A percentile compares a stretch with the other conserved stretches of the same genome.
Evolutionary conservation across 2,888 invertebrate genomes (phyloP).

Genomic region (Pomacea canaliculata): DNA sequence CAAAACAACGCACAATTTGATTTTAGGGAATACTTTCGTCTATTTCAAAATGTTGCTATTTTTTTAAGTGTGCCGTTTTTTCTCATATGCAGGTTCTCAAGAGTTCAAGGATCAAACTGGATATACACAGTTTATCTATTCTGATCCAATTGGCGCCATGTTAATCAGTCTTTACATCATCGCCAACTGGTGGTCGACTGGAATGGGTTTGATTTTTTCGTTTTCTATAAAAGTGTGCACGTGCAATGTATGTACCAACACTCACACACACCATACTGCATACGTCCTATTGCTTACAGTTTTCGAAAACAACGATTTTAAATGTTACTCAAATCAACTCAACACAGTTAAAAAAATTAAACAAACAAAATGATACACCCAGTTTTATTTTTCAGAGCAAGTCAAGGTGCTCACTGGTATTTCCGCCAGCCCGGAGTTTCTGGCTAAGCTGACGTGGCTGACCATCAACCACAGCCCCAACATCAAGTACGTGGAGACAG

Average conservation of each 20-base stretch:
- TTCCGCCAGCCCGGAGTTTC: conserved; percentile 64
- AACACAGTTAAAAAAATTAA: too few species aligned
- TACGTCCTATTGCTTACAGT: too few species aligned
- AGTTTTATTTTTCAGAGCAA: conserved; percentile 53
- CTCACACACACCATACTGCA: too few species aligned
- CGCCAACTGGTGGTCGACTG: conserved; percentile 70
- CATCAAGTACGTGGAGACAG: conserved; percentile 69
- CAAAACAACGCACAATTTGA: too few species aligned
- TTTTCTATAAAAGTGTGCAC: too few species aligned
- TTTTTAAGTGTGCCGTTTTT: background rate
- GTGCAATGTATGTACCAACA: too few species aligned
- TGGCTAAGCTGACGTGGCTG: conserved; percentile 67
- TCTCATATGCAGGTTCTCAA: conserved; percentile 39
- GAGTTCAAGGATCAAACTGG: conserved; percentile 32
- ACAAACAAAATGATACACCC: too few species aligned
- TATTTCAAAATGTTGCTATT: background rate
- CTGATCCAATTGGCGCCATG: conserved; percentile 72
- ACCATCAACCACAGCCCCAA: conserved; percentile 62
- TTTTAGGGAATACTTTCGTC: background rate
- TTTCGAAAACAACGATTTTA: too few species aligned
- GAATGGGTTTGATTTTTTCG: conserved; percentile 56
- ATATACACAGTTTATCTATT: conserved; percentile 57
- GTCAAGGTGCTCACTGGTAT: conserved; percentile 66
- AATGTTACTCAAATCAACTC: too few species aligned
- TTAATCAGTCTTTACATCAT: conserved; percentile 71